Conservation (phyloP, 2,113 vertebrate genomes). For the Tautogolabrus adspersus region DNA sequence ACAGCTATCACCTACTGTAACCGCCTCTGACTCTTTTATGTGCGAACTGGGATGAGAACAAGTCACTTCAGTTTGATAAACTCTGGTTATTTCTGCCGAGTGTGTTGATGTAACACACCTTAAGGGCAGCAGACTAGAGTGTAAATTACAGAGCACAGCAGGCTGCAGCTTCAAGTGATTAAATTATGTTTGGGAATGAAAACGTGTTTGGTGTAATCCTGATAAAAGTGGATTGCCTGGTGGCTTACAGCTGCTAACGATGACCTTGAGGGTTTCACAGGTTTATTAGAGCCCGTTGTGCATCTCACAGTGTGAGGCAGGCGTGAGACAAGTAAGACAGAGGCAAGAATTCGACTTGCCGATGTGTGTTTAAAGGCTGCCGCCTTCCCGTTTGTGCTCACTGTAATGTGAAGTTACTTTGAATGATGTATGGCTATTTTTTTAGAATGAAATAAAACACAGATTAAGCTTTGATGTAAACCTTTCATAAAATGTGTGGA, state of each 20-base stretch:
- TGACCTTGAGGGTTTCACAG: slow-evolving; percentile 29
- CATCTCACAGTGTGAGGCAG: not conserved
- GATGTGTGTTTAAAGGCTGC: not conserved
- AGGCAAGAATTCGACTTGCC: slow-evolving; percentile 1
- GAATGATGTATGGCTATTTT: not conserved
- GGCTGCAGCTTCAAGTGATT: not conserved
- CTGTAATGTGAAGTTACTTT: not conserved
- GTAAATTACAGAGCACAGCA: slow-evolving; percentile 3
- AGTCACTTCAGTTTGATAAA: slow-evolving; percentile 48
- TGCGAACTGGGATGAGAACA: slow-evolving; percentile 20
- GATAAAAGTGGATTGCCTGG: slow-evolving; percentile 20
- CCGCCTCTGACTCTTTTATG: slow-evolving; percentile 25
- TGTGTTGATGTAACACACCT: slow-evolving; percentile 11
- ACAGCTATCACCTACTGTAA: slow-evolving; percentile 25
- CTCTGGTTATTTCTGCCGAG: slow-evolving; percentile 34
- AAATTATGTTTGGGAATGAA: slow-evolving; percentile 11
- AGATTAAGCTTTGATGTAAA: not conserved
- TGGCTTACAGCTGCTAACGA: not conserved
- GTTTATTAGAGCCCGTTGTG: not conserved
- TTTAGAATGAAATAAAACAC: not conserved
- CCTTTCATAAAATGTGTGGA: slow-evolving; percentile 3
- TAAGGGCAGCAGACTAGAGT: slow-evolving; percentile 9
- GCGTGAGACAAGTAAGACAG: not conserved
- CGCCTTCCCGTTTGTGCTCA: not conserved
- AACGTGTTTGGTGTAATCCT: slow-evolving; percentile 1